Conservation (phyloP, 2,797 vertebrate genomes). For the Rhinatrema bivittatum region DNA sequence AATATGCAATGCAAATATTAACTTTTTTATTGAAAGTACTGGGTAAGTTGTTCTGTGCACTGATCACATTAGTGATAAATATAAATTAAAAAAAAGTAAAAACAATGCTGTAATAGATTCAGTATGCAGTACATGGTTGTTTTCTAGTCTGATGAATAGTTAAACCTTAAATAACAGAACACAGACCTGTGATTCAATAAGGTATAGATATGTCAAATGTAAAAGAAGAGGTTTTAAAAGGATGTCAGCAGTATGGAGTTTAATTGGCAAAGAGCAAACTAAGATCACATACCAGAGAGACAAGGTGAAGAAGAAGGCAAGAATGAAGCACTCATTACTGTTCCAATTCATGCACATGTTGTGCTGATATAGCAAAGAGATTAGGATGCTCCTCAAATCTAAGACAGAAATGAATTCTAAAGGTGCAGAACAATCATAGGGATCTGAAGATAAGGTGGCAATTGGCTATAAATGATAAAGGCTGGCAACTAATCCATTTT, state of each 20-base stretch:
- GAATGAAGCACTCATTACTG: slow-evolving; percentile 8
- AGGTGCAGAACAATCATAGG: background rate
- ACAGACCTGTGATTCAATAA: too few species aligned
- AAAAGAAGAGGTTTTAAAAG: background rate
- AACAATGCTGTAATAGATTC: too few species aligned
- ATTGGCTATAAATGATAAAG: slow-evolving; percentile 10
- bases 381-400: slow-evolving; percentile 4
- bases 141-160: too few species aligned
- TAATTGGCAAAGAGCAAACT: slow-evolving; percentile 4
- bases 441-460: slow-evolving; percentile 8
- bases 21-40: too few species aligned
- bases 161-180: slow-evolving; percentile 4
- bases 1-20: too few species aligned
- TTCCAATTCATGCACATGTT: background rate
- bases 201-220: too few species aligned
- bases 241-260: background rate
- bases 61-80: too few species aligned
- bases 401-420: slow-evolving; percentile 17
- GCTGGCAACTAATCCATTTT: background rate
- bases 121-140: too few species aligned
- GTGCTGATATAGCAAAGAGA: slow-evolving; percentile 1
- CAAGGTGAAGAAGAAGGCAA: slow-evolving; percentile 3
- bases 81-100: too few species aligned
- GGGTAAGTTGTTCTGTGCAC: too few species aligned
- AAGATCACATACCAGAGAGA: background rate